Base-by-base conservation (phyloP, 2,113 vertebrate genomes). In the Marmota monax region DNA sequence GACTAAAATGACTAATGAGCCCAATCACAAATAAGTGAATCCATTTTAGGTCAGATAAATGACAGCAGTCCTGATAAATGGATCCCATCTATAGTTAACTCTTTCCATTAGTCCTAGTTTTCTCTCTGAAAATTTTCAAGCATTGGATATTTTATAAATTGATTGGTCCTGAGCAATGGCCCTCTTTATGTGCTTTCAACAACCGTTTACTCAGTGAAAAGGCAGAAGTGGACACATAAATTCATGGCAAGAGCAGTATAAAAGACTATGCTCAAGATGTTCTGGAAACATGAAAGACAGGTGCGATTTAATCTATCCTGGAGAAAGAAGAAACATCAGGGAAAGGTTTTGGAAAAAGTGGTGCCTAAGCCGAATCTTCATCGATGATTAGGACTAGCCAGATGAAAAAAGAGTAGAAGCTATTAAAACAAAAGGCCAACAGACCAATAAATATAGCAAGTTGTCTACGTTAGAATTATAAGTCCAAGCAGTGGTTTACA, bases 1-100 rank as follows among this genome's bases (percentile, higher is more conserved):
- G 80, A 94, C 94, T 95, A 96, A 96, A 94, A 88, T 86, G 67
- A 32, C 67, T 96, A 92, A 96, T 77, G 67, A 82, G 56, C 32
- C 56, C 86, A 78, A 87, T 92, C 32, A 90, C 27, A 91, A 88
- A 83, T 83, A 96, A 74, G 34, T 53, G 22, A 92, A 25, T 73
- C 18, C n/a, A 82, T 88, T 83, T 90, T 92, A 74, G 22, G 53
- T 78, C 67, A 88, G 65, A 90, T 56, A 84, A 92, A 90, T 51
- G 27, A 88, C 0, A 53, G 74, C 45, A 53, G 39, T 25, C 9
- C 14, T 84, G 45, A 93, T 73, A 58, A 48, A 84, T 67, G 42
- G 25, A 34, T 74, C 70, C 58, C 1, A 76, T 22, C 34, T 76
- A 63, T 13, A 76, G 23, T 72, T 89, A 45, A 63, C 45, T 72